A percentile compares a stretch with the other conserved stretches of the same genome.
These are phyloP conservation scores for Isichthys henryi DNA, from an alignment of 2,113 vertebrate species.

Conservation along the genomic window DNA sequence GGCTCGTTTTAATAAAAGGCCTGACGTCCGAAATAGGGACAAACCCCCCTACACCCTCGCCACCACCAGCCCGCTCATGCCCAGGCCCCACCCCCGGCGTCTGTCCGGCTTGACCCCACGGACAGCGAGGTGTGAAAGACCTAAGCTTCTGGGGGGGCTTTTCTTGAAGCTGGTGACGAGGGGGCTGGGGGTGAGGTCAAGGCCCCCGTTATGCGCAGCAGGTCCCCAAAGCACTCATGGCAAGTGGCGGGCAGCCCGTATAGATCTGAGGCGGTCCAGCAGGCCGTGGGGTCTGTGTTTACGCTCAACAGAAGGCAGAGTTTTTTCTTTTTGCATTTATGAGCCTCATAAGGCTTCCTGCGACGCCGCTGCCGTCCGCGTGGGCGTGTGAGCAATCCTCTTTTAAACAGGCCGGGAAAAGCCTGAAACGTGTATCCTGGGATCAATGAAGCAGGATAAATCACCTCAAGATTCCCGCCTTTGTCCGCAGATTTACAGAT, in stretches of 20 bases:
- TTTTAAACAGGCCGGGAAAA: background rate
- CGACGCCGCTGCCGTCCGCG: background rate
- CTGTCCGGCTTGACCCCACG: background rate
- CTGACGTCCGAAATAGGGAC: background rate
- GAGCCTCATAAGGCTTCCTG: background rate
- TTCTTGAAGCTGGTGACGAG: background rate
- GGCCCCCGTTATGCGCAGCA: background rate
- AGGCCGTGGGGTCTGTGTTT: background rate
- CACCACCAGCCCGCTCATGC: background rate
- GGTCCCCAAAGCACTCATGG: background rate
- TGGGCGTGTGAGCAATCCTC: background rate
- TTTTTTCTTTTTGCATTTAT: constrained; percentile 8
- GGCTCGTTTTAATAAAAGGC: constrained; percentile 33
- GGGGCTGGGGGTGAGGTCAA: constrained; percentile 10
- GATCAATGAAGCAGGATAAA: background rate
- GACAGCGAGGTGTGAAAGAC: background rate
- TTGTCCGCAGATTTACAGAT: background rate
- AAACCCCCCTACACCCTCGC: background rate
- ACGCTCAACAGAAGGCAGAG: background rate
- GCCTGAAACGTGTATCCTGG: background rate
- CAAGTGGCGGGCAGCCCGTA: background rate
- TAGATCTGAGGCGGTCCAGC: background rate
- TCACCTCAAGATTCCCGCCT: background rate
- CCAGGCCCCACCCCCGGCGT: background rate
- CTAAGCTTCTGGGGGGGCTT: background rate